A percentile compares a stretch with the other conserved stretches of the same genome.
Conservation (phyloP, 2,797 vertebrate species). For the Brachyrhaphis roseni region DNA sequence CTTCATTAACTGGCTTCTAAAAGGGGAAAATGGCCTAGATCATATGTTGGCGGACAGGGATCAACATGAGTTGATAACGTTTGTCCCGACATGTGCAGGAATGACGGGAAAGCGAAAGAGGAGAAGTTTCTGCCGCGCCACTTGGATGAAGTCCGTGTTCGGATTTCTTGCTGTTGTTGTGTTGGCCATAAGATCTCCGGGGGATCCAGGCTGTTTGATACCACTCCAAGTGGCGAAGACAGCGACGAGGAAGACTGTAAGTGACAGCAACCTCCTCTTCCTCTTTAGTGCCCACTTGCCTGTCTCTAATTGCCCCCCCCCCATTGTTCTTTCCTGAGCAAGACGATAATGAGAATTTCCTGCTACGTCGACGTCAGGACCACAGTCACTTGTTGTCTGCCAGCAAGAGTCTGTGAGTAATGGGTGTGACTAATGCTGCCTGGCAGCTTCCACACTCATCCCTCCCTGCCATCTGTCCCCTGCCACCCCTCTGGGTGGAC, state of each 20-base stretch:
- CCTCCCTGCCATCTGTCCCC: conserved; percentile 82
- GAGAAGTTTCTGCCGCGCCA: conserved; percentile 2
- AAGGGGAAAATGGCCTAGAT: conserved; percentile 79
- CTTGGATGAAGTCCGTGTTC: conserved; percentile 11
- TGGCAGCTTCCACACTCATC: conserved; percentile 77
- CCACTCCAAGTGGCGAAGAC: conserved; percentile 23
- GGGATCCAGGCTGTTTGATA: conserved; percentile 12
- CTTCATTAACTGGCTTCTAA: conserved; percentile 83
- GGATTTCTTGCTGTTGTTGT: not conserved
- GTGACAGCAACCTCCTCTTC: conserved; percentile 30
- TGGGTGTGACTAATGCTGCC: conserved; percentile 84
- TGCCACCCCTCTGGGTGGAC: conserved; percentile 78
- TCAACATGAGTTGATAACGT: conserved; percentile 42
- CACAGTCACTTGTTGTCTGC: conserved; percentile 77
- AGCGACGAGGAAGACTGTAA: conserved; percentile 18
- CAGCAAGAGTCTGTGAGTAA: conserved; percentile 80
- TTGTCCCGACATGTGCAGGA: conserved; percentile 50
- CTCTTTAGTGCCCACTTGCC: conserved; percentile 51
- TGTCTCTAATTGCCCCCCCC: conserved; percentile 63
- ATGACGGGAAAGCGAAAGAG: conserved; percentile 32
- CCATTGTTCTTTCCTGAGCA: conserved; percentile 68
- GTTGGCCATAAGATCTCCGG: conserved; percentile 16
- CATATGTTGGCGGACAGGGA: conserved; percentile 56
- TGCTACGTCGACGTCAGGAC: conserved; percentile 74
- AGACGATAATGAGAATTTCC: conserved; percentile 80